Evolutionary conservation across 2,888 invertebrate species (phyloP).

Genomic region (Spisula solida): DNA sequence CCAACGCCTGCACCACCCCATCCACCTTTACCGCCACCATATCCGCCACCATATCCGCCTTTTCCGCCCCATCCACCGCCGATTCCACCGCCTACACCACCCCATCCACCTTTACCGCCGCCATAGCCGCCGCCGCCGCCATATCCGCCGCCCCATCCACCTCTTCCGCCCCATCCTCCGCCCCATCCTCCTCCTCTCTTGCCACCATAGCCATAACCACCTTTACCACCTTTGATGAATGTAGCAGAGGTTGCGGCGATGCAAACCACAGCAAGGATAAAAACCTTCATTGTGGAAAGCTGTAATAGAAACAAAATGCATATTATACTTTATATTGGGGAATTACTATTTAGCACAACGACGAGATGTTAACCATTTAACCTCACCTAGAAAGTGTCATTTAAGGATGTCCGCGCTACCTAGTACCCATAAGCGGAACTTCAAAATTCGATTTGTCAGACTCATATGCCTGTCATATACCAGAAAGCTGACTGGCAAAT

Average conservation of each 20-base stretch:
- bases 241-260: conserved; percentile 37
- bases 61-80: not conserved
- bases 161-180: not conserved
- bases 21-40: not conserved
- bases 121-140: conserved; percentile 13
- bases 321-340: too few relatives aligned
- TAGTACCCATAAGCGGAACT: too few relatives aligned
- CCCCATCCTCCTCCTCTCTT: not conserved
- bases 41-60: conserved; percentile 30
- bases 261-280: conserved; percentile 30
- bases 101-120: conserved; percentile 3
- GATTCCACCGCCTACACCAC: not conserved
- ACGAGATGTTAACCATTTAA: too few relatives aligned
- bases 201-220: not conserved
- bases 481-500: too few relatives aligned
- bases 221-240: not conserved
- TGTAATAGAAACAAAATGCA: not conserved
- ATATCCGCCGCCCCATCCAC: conserved; percentile 23
- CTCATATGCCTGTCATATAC: too few relatives aligned
- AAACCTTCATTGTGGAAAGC: conserved; percentile 30
- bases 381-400: too few relatives aligned
- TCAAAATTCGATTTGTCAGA: too few relatives aligned
- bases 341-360: too few relatives aligned
- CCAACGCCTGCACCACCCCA: conserved; percentile 6
- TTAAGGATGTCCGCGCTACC: too few relatives aligned